Base-by-base conservation (phyloP, 2,888 invertebrate species). In the Drosophila ustulata region DNA sequence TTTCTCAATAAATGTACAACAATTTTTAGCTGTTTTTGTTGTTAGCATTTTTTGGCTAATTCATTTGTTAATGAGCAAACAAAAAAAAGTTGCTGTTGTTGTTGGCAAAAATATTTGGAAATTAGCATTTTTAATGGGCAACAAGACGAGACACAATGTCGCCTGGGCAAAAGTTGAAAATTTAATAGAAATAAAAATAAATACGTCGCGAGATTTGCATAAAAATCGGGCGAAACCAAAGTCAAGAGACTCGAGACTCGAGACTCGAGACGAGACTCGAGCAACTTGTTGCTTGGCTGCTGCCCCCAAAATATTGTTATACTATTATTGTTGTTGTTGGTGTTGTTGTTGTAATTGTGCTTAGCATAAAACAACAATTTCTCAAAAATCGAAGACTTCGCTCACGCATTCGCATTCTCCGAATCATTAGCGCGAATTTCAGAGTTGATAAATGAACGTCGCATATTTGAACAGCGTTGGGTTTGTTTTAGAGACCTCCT, bases 51-150 rank as follows among this genome's bases (percentile, higher is more conserved):
- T 70, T 55, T 73, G 69, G 70, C 70, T 77, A 84, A 81, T 84
- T 79, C 68, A 72, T 80, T 78, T 78, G 75, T 80, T 82, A 83
- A 80, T 83, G 76, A 76, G 64, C 74, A 82, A 82, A 71, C 69
- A 71, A 55, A 32, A 32, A 30, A 30, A 30, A n/a, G 47, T 46
- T 66, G 23, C 57, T 53, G 11, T 52, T 52, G 6, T 28, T 18
- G 71, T 66, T 51, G 26, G 53, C 61, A 50, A 53, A 64, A 74
- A 73, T 76, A 74, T 75, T 79, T 25, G 41, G 7, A 75, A 81
- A 83, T 88, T 83, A 80, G 80, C 83, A 88, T 88, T 79, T 83
- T 79, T 84, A 83, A 88, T 88, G 71, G 73, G 69, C 77, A 79
- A 84, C 71, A 71, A 67, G 80, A 67, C 85, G 85, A 86, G 85